Conservation (phyloP, 2,888 invertebrate species). For the Cantharis flavilabris region DNA sequence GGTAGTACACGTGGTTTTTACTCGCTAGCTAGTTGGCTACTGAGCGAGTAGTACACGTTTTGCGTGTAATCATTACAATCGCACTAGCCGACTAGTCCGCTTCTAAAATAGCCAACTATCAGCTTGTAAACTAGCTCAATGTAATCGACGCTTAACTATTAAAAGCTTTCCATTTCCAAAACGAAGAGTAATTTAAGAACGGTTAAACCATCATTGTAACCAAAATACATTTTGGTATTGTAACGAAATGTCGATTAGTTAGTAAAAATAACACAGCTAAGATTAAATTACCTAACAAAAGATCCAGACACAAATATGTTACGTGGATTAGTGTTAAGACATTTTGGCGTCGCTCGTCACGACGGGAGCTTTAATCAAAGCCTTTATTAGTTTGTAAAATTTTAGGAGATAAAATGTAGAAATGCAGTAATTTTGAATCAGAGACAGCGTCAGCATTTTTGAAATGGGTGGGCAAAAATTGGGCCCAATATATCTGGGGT, state of each 20-base stretch:
- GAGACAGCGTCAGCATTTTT: too few species aligned
- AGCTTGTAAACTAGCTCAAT: too few species aligned
- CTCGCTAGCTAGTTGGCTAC: too few species aligned
- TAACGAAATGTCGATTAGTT: not conserved
- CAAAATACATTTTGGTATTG: not conserved
- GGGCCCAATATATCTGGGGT: too few species aligned
- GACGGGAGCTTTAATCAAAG: not conserved
- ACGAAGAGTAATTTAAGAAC: not conserved
- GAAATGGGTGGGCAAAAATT: too few species aligned
- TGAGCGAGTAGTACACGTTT: too few species aligned
- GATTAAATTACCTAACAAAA: constrained; percentile 36
- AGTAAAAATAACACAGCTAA: constrained; percentile 31
- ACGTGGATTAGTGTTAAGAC: constrained; percentile 28
- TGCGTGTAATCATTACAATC: too few species aligned
- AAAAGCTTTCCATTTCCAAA: not conserved
- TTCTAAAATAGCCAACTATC: too few species aligned
- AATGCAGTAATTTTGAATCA: constrained; percentile 9
- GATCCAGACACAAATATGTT: constrained; percentile 30
- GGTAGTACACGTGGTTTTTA: too few species aligned
- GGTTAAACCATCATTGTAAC: not conserved
- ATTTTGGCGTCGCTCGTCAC: constrained; percentile 20
- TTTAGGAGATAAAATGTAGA: not conserved
- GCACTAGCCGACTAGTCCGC: too few species aligned
- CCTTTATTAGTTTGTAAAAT: not conserved
- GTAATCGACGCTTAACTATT: too few species aligned